Percentiles rank a stretch among this genome's conserved stretches.
Conservation (phyloP, 2,888 invertebrate species). For the Rhorus exstirpatorius region DNA sequence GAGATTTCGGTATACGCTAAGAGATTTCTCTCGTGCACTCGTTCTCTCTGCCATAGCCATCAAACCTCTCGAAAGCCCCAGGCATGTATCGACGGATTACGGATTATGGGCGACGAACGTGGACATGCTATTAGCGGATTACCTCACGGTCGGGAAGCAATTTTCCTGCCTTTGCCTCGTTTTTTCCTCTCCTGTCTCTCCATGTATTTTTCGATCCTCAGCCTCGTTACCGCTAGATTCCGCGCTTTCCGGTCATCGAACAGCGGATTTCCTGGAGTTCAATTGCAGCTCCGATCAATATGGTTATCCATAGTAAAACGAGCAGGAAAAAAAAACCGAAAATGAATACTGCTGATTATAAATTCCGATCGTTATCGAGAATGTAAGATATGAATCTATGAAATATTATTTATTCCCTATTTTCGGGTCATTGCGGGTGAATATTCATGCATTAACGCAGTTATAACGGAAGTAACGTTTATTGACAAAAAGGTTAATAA, state of each 20-base stretch:
- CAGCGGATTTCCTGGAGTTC: slow-evolving; percentile 12
- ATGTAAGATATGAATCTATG: too few relatives aligned
- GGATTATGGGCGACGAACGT: slow-evolving; percentile 70
- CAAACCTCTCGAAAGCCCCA: slow-evolving; percentile 55
- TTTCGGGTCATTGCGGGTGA: too few relatives aligned
- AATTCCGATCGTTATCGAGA: too few relatives aligned
- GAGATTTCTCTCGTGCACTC: slow-evolving; percentile 43
- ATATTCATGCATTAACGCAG: too few relatives aligned
- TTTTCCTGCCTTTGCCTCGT: slow-evolving; percentile 76
- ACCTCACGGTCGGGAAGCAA: slow-evolving; percentile 78
- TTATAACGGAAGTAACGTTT: too few relatives aligned
- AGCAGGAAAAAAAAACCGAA: too few relatives aligned
- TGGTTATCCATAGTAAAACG: neutral
- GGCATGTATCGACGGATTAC: slow-evolving; percentile 66
- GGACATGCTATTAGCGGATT: slow-evolving; percentile 82
- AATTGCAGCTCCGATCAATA: slow-evolving; percentile 5
- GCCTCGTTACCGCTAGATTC: slow-evolving; percentile 34
- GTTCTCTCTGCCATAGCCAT: slow-evolving; percentile 18
- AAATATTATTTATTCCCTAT: too few relatives aligned
- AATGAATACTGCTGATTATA: too few relatives aligned
- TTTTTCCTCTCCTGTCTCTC: slow-evolving; percentile 30
- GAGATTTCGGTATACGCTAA: slow-evolving; percentile 15
- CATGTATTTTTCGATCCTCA: slow-evolving; percentile 32
- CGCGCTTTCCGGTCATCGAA: slow-evolving; percentile 21
- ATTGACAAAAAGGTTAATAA: too few relatives aligned